These are phyloP conservation scores for Tichodroma muraria DNA, from an alignment of 2,113 vertebrate genomes.

Conservation along the genomic window DNA sequence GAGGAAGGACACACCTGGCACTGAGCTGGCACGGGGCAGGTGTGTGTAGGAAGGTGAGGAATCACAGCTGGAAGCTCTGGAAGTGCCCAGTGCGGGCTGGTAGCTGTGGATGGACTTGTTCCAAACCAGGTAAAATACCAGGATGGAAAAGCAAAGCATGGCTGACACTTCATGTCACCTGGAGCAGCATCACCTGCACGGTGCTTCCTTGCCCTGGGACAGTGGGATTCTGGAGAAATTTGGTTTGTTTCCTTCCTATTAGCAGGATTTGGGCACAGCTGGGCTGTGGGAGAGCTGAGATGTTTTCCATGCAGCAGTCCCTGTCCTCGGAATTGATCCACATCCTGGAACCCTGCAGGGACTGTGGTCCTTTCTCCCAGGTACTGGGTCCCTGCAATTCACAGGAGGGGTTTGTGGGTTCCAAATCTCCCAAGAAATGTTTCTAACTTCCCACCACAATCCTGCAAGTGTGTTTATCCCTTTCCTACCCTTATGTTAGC, in stretches of 20 bases:
- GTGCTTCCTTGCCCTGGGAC: neutral
- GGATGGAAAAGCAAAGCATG: neutral
- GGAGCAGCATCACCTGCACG: neutral
- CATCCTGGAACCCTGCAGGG: neutral
- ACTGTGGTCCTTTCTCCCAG: neutral
- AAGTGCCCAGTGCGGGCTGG: neutral
- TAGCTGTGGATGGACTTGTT: neutral
- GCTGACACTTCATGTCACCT: neutral
- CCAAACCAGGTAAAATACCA: neutral
- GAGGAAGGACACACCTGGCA: neutral
- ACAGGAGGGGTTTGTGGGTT: neutral
- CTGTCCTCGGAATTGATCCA: rapidly evolving
- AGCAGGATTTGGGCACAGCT: neutral
- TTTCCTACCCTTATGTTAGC: neutral
- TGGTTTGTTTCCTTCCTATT: neutral
- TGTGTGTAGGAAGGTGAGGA: neutral
- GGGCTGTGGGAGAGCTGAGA: neutral
- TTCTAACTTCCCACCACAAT: rapidly evolving
- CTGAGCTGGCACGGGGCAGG: neutral
- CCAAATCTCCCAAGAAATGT: neutral
- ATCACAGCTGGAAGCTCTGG: rapidly evolving
- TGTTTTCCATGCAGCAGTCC: neutral
- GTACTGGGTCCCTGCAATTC: neutral
- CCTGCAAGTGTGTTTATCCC: rapidly evolving
- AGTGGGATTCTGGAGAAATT: neutral